Evolutionary conservation across 2,888 invertebrate species (phyloP).

Genomic region (Prostheceraeus crozeri): DNA sequence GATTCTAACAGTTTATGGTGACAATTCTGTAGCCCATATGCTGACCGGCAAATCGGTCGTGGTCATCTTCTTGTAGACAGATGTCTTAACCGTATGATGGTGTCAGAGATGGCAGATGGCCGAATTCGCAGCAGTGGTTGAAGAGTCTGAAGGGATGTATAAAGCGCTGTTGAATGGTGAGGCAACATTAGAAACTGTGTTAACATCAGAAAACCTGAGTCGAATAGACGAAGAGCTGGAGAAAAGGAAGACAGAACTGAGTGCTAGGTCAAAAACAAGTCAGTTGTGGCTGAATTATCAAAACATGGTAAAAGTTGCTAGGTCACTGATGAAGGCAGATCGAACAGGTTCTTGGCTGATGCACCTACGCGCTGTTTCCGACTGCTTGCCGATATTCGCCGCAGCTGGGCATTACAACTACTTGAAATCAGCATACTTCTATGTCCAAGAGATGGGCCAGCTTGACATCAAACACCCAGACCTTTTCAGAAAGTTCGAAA

Average conservation of each 20-base stretch:
- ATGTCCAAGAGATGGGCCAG: slow-evolving; percentile 36
- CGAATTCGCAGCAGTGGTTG: slow-evolving; percentile 21
- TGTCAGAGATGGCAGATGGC: slow-evolving; percentile 33
- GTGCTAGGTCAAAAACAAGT: slow-evolving; percentile 32
- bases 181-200: slow-evolving; percentile 24
- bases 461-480: slow-evolving; percentile 34
- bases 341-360: slow-evolving; percentile 33
- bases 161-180: slow-evolving; percentile 24
- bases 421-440: slow-evolving; percentile 38
- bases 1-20: slow-evolving; percentile 30
- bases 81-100: slow-evolving; percentile 35
- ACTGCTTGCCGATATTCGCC: slow-evolving; percentile 38
- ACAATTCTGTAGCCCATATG: slow-evolving; percentile 35
- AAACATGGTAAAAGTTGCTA: slow-evolving; percentile 38
- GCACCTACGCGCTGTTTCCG: slow-evolving; percentile 35
- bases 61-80: slow-evolving; percentile 36
- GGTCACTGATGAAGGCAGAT: slow-evolving; percentile 37
- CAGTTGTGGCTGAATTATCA: slow-evolving; percentile 37
- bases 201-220: slow-evolving; percentile 12
- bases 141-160: slow-evolving; percentile 32
- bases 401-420: slow-evolving; percentile 40
- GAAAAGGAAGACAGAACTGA: slow-evolving; percentile 34
- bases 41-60: slow-evolving; percentile 34
- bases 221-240: slow-evolving; percentile 6
- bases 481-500: slow-evolving; percentile 34